Evolutionary conservation across 53 echinoderm and acorn worm genomes (phyloP).

Genomic region (Stichopus horrens): DNA sequence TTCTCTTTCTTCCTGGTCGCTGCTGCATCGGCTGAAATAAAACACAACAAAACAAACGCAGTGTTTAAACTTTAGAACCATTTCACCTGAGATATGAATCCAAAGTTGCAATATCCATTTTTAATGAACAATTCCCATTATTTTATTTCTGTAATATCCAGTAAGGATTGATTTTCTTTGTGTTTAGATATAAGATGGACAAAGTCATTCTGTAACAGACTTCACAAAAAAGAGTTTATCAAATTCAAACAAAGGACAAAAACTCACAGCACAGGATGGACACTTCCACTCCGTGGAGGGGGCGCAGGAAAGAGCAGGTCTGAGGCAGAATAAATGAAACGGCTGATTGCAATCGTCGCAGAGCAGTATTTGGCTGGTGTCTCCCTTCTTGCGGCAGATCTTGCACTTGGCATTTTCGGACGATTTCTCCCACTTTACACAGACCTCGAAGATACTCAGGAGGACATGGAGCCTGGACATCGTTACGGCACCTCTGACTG

Average conservation of each 20-base stretch:
- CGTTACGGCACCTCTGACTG: slow-evolving; percentile 53
- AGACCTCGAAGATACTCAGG: slow-evolving; percentile 80
- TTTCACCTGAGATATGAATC: no score
- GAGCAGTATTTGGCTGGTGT: slow-evolving; percentile 70
- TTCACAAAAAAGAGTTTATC: no score
- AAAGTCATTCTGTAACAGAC: no score
- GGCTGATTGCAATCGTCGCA: slow-evolving; percentile 96
- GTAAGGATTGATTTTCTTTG: no score
- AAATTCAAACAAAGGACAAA: neutral
- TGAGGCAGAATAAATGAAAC: slow-evolving; percentile 85
- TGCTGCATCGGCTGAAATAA: slow-evolving; percentile 57
- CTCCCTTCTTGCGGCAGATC: slow-evolving; percentile 89
- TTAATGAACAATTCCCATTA: no score
- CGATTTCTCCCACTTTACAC: slow-evolving; percentile 93
- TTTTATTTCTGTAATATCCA: no score
- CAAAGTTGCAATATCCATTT: no score
- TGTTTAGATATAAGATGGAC: no score
- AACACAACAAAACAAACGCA: neutral
- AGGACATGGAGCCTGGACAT: slow-evolving; percentile 84
- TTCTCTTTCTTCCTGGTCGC: slow-evolving; percentile 56
- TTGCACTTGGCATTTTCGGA: slow-evolving; percentile 93
- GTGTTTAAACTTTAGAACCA: no score
- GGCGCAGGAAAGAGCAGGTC: slow-evolving; percentile 68
- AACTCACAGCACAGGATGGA: slow-evolving; percentile 90
- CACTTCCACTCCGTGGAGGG: slow-evolving; percentile 88